phyloP scores from a whole-genome alignment of 2,797 vertebrate species.

The Aselliscus stoliczkanus region DNA sequence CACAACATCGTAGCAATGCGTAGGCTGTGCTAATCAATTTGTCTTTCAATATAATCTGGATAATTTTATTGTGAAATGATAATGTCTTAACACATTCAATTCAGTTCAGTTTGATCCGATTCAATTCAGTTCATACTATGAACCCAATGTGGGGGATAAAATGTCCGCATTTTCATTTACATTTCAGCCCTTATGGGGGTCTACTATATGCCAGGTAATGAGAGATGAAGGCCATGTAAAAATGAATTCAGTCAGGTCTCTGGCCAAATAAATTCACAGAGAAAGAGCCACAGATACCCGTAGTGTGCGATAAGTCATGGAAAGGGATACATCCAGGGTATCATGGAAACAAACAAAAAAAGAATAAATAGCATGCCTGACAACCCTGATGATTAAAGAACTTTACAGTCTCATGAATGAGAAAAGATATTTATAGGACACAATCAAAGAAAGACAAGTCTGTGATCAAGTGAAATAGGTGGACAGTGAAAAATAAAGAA shows the following conservation, averaged over 20 bases:
- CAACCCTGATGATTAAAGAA: neutral
- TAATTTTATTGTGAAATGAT: neutral
- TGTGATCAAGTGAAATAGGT: neutral
- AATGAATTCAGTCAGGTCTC: neutral
- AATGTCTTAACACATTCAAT: neutral
- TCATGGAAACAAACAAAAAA: neutral
- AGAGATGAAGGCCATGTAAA: neutral
- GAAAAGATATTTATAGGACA: neutral
- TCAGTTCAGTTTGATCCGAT: conserved; percentile 14
- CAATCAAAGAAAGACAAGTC: neutral
- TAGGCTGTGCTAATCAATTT: neutral
- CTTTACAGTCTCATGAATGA: neutral
- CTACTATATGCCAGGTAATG: neutral
- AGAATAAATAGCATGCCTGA: neutral
- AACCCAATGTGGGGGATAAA: neutral
- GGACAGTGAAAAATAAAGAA: neutral
- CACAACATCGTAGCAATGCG: neutral
- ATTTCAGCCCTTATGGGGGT: neutral
- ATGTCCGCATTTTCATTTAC: neutral
- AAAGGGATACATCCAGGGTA: no score
- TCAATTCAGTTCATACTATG: neutral
- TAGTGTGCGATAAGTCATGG: neutral
- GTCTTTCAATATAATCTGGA: neutral
- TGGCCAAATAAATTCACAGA: neutral
- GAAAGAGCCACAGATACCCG: neutral